Evolutionary conservation across 1,140 invertebrate species (phyloP).

Genomic region (Ericerus pela): DNA sequence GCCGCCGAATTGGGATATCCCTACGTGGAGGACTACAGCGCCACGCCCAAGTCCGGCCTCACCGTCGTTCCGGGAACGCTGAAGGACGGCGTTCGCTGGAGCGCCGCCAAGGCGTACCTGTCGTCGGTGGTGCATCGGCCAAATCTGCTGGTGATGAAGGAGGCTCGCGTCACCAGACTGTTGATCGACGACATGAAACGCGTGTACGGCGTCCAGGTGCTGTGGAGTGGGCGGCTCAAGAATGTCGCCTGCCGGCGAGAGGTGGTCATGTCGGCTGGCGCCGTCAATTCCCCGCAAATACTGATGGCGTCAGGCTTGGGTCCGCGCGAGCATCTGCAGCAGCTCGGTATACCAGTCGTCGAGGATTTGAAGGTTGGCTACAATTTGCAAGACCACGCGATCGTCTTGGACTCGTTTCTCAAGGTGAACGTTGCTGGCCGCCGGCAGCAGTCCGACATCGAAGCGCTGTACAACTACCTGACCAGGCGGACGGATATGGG

Average conservation of each 20-base stretch:
- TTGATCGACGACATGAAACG: conserved; percentile 36
- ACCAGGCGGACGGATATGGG: background rate
- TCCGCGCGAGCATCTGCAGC: conserved; percentile 30
- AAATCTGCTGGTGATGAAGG: conserved; percentile 38
- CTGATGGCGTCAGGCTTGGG: conserved; percentile 39
- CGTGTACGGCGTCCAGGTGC: conserved; percentile 56
- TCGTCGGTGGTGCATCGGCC: conserved; percentile 25
- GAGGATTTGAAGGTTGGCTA: conserved; percentile 27
- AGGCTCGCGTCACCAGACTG: conserved; percentile 35
- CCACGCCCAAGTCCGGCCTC: background rate
- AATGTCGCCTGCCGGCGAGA: conserved; percentile 28
- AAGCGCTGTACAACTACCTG: conserved; percentile 40
- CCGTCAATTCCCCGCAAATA: conserved; percentile 30
- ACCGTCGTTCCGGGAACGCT: conserved; percentile 34
- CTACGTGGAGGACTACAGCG: background rate
- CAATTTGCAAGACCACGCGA: conserved; percentile 38
- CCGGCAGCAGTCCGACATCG: conserved; percentile 39
- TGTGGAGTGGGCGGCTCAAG: conserved; percentile 42
- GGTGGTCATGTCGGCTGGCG: conserved; percentile 30
- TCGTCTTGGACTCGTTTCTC: conserved; percentile 41
- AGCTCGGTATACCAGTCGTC: conserved; percentile 22
- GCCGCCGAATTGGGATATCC: conserved; percentile 81
- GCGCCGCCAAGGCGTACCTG: conserved; percentile 42
- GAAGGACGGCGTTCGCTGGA: conserved; percentile 48
- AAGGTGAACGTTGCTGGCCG: conserved; percentile 35